Evolutionary conservation across 1,140 invertebrate species (phyloP).

Genomic region (Mylabris phalerata): DNA sequence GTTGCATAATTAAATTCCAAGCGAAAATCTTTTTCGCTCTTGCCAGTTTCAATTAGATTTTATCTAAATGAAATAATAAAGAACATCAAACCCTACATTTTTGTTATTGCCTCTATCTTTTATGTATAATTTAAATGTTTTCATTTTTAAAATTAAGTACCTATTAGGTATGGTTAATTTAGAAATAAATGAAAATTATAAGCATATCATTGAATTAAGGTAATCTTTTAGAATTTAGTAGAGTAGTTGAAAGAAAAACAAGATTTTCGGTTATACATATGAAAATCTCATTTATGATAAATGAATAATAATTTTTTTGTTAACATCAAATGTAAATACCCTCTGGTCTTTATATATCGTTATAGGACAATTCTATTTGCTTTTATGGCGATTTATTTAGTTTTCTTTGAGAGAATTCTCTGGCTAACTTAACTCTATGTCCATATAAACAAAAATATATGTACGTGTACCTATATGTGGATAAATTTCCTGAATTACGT

Average conservation of each 20-base stretch:
- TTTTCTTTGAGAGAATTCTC: constrained; percentile 21
- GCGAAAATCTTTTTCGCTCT: constrained; percentile 21
- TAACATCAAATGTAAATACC: background rate
- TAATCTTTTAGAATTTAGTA: constrained; percentile 22
- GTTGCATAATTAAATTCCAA: constrained; percentile 22
- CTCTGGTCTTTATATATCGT: constrained; percentile 3
- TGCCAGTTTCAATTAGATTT: constrained; percentile 31
- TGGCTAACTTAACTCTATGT: constrained; percentile 1
- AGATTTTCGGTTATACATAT: constrained; percentile 5
- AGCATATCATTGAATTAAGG: constrained; percentile 32
- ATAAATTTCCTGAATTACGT: constrained; percentile 16
- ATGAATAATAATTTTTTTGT: background rate
- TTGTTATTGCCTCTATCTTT: no score
- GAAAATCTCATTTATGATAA: constrained; percentile 9
- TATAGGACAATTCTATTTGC: constrained; percentile 15
- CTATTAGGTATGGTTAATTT: constrained; percentile 29
- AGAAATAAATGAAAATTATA: constrained; percentile 20
- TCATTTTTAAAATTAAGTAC: constrained; percentile 6
- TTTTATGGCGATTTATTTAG: constrained; percentile 26
- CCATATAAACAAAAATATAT: constrained; percentile 9
- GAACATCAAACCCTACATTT: constrained; percentile 17
- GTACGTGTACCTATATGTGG: constrained; percentile 16
- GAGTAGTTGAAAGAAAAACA: background rate
- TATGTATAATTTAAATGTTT: constrained; percentile 21
- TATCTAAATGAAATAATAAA: constrained; percentile 34